Evolutionary conservation across 2,797 vertebrate genomes (phyloP).

Genomic region (Mus caroli): DNA sequence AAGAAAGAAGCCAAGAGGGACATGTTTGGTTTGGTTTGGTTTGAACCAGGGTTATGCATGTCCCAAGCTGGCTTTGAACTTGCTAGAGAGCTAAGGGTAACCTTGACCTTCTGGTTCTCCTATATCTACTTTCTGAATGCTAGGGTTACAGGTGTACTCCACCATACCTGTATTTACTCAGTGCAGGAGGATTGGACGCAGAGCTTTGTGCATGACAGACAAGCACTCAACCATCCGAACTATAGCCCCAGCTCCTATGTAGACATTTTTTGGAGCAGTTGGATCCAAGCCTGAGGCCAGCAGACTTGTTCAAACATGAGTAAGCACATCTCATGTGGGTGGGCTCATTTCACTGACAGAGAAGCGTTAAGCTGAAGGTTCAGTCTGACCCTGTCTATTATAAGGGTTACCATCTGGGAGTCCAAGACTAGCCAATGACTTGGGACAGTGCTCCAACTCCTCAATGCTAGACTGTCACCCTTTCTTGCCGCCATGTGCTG

Average conservation of each 20-base stretch:
- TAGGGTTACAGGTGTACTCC: background rate
- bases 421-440: background rate
- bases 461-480: background rate
- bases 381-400: background rate
- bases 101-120: background rate
- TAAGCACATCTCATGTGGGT: background rate
- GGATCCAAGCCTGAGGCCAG: background rate
- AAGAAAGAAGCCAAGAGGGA: background rate
- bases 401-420: background rate
- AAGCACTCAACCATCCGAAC: background rate
- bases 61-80: background rate
- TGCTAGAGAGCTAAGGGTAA: background rate
- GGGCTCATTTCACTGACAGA: fast-evolving
- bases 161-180: background rate
- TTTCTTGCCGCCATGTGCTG: background rate
- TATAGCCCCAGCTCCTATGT: background rate
- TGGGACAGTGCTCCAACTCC: background rate
- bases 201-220: background rate
- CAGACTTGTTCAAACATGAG: background rate
- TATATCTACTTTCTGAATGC: background rate
- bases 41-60: background rate
- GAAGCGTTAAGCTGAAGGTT: background rate
- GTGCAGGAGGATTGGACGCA: too few species aligned
- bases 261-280: background rate
- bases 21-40: background rate